Evolutionary conservation across 2,113 vertebrate genomes (phyloP), one percentile per base, ranked within the genome.

Genomic region (Chunga burmeisteri): DNA sequence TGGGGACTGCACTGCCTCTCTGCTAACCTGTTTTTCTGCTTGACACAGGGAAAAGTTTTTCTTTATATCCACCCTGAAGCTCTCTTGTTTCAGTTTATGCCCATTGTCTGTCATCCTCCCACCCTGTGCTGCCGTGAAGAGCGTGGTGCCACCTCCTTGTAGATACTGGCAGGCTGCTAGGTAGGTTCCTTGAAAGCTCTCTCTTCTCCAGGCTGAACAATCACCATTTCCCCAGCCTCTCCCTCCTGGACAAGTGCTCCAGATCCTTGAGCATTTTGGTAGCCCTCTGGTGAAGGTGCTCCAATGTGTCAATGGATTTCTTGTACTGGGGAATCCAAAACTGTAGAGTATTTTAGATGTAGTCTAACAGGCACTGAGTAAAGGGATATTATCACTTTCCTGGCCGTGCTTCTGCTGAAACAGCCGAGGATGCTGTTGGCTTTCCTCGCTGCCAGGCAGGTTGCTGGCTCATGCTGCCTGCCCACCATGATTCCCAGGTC

Each of bases 91-190:
- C 42, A 27, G 10, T 58, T 88, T 58, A 66, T 88, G 67, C 29
- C 59, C 32, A 7, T 58, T 92, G 22, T 65, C 52, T 94, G 53
- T 40, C 63, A 73, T 86, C 46, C 49, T 95, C 53, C 47, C 36
- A 53, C 44, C 46, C 29, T 8, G 13, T 0, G 0, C 46, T 78
- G n/a, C 42, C 3, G 2, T 65, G 59, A 58, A 53, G 59, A 81
- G 53, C 44, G 63, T 91, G 49, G 25, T 90, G 19, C 46, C 67
- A 70, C 55, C 19, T 94, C 53, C 34, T 49, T 3, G 0, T 50
- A 19, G 34, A 11, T 32, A 30, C n/a, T 59, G n/a, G 11, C 26
- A 52, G 58, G 34, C 34, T 91, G 13, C 40, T 88, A 26, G 58
- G 52, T 52, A 50, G 63, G 50, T 91, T 15, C 8, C 17, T 74